phyloP scores from a whole-genome alignment of 2,888 invertebrate genomes.

The Anoplius nigerrimus region DNA sequence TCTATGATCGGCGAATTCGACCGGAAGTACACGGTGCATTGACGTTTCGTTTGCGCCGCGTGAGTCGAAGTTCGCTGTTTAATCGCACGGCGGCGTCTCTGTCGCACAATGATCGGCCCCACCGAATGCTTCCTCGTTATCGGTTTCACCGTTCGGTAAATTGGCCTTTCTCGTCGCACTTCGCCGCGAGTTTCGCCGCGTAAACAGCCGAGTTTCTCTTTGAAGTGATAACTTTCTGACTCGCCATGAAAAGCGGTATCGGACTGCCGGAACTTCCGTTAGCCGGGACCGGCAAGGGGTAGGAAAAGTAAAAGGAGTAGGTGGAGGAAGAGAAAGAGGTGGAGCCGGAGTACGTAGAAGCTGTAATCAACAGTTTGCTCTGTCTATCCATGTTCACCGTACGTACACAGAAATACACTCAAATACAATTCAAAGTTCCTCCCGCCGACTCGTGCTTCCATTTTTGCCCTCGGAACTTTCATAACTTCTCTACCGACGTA shows the following conservation, averaged over 20 bases:
- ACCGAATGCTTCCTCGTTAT: too few species aligned
- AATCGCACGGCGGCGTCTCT: neutral
- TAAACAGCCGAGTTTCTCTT: constrained; percentile 30
- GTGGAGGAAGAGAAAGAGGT: too few species aligned
- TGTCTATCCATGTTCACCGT: neutral
- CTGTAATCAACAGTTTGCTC: constrained; percentile 21
- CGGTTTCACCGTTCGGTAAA: too few species aligned
- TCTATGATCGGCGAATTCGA: too few species aligned
- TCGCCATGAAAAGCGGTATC: constrained; percentile 27
- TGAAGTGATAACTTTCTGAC: constrained; percentile 35
- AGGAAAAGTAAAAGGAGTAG: too few species aligned
- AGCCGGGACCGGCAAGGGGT: too few species aligned
- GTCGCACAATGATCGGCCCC: too few species aligned
- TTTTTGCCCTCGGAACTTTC: too few species aligned
- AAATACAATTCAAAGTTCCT: neutral
- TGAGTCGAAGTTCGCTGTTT: constrained; percentile 23
- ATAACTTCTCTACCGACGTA: too few species aligned
- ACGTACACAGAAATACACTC: neutral
- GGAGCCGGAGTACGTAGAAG: too few species aligned
- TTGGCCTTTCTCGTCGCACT: neutral
- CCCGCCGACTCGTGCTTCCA: too few species aligned
- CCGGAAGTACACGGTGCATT: constrained; percentile 12
- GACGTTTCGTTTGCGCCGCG: constrained; percentile 10
- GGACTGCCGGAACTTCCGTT: constrained; percentile 15
- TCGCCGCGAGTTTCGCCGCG: neutral